Conservation (phyloP, 2,113 vertebrate genomes). For the Gorilla gorilla region DNA sequence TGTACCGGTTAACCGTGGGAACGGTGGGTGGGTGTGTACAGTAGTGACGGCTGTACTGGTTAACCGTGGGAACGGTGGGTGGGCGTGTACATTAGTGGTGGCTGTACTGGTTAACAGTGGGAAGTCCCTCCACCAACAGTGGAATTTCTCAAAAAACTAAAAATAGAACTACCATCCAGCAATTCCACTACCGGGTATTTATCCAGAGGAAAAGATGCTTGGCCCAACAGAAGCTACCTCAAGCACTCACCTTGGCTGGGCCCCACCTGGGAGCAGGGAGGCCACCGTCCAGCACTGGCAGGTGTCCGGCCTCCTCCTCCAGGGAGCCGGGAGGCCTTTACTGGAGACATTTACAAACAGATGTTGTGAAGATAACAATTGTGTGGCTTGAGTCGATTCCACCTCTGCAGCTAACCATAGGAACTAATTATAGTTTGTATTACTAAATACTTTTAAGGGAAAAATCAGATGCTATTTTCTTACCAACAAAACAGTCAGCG, state of each 20-base stretch:
- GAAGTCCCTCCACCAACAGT: too few relatives aligned
- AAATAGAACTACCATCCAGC: too few relatives aligned
- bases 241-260: too few relatives aligned
- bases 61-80: too few relatives aligned
- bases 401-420: neutral
- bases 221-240: neutral
- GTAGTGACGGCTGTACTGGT: too few relatives aligned
- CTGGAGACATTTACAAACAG: neutral
- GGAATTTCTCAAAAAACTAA: too few relatives aligned
- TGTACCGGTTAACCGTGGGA: too few relatives aligned
- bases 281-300: accelerated
- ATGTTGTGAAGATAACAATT: conserved; percentile 30
- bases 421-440: conserved; percentile 24
- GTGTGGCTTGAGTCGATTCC: neutral
- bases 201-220: too few relatives aligned
- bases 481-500: neutral
- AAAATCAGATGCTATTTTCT: conserved; percentile 28
- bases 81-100: too few relatives aligned
- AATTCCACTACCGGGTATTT: too few relatives aligned
- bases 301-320: neutral
- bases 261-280: neutral
- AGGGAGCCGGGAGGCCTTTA: neutral
- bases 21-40: too few relatives aligned
- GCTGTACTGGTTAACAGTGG: too few relatives aligned
- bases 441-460: conserved; percentile 1